Conservation (phyloP, 2,113 vertebrate species). For the Rhombomys opimus region DNA sequence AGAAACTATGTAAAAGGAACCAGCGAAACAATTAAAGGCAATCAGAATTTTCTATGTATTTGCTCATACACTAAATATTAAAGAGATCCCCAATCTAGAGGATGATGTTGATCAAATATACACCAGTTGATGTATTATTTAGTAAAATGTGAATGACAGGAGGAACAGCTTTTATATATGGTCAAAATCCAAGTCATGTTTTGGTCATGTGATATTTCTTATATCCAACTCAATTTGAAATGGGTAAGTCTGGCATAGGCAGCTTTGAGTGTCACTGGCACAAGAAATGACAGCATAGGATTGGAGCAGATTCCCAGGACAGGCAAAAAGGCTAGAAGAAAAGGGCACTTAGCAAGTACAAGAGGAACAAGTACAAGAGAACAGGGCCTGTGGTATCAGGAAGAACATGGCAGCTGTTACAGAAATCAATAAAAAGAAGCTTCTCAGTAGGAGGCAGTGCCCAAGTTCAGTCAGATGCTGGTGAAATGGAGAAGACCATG, state of each 20-base stretch:
- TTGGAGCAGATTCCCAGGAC: not conserved
- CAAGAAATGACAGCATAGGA: not conserved
- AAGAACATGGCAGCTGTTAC: not conserved
- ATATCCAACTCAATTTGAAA: not conserved
- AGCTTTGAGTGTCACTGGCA: not conserved
- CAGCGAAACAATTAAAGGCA: not conserved
- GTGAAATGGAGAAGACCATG: not conserved
- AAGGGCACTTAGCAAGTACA: not conserved
- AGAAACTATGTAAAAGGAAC: conserved; percentile 42
- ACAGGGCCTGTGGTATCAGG: not conserved
- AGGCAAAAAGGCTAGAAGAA: not conserved
- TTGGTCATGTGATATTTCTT: not conserved
- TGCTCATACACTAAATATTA: conserved; percentile 9
- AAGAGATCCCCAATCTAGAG: not conserved
- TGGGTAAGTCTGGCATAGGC: not conserved
- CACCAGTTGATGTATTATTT: not conserved
- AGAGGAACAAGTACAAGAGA: not conserved
- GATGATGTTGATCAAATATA: not conserved
- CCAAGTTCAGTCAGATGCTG: not conserved
- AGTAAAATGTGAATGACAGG: not conserved
- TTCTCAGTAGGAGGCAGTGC: not conserved
- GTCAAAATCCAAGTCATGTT: conserved; percentile 1
- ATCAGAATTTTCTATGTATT: conserved; percentile 27
- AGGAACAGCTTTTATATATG: not conserved
- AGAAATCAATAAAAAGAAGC: not conserved